Evolutionary conservation across 2,113 vertebrate genomes (phyloP).

Genomic region (Cynoglossus semilaevis): DNA sequence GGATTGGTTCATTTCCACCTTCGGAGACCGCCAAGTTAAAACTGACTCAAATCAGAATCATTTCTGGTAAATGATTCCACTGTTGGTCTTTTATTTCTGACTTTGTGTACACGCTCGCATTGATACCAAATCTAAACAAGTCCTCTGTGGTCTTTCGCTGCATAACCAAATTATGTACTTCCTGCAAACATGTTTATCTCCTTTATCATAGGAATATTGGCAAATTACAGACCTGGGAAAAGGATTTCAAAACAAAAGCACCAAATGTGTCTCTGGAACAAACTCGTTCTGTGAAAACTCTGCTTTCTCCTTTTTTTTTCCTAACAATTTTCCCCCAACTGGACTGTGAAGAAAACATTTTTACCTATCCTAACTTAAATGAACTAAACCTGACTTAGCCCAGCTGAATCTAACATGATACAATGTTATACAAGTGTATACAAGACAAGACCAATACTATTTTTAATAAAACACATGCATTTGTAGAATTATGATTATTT

Average conservation of each 20-base stretch:
- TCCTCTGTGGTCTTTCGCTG: neutral
- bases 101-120: slow-evolving; percentile 6
- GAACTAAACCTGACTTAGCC: too few species aligned
- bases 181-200: neutral
- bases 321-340: neutral
- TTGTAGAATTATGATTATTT: too few species aligned
- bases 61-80: slow-evolving; percentile 4
- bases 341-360: neutral
- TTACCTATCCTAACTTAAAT: too few species aligned
- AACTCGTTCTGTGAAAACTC: neutral
- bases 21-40: slow-evolving; percentile 5
- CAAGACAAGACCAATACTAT: too few species aligned
- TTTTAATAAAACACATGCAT: too few species aligned
- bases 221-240: neutral
- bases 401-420: too few species aligned
- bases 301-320: neutral
- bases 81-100: slow-evolving; percentile 7
- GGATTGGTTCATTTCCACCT: neutral
- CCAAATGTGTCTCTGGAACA: neutral
- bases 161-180: slow-evolving; percentile 10
- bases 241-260: neutral
- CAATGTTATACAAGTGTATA: too few species aligned
- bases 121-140: slow-evolving; percentile 4
- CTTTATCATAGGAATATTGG: neutral
- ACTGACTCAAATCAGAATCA: slow-evolving; percentile 1